Evolutionary conservation across 2,888 invertebrate species (phyloP).

Genomic region (Clanis bilineata): DNA sequence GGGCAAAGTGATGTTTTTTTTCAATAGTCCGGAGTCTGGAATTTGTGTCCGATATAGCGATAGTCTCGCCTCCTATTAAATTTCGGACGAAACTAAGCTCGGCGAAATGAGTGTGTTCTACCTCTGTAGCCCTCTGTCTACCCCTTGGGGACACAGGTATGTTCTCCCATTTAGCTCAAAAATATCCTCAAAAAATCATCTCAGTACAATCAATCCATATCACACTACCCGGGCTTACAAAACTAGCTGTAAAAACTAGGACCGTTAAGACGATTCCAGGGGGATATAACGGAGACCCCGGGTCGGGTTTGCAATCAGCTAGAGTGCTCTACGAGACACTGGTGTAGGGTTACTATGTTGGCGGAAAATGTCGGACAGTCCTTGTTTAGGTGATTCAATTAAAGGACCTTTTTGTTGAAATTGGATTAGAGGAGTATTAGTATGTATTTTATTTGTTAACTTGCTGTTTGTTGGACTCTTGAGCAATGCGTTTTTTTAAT

Average conservation of each 20-base stretch:
- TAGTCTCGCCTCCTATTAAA: no score
- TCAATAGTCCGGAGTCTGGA: no score
- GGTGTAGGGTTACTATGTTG: conserved; percentile 29
- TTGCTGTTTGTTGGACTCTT: not conserved
- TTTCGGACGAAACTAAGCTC: no score
- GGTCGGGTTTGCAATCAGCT: conserved; percentile 57
- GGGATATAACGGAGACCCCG: conserved; percentile 28
- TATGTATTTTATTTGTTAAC: not conserved
- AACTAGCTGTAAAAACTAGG: not conserved
- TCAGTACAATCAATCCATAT: not conserved
- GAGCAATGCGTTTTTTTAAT: no score
- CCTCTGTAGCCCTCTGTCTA: no score
- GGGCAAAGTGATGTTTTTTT: no score
- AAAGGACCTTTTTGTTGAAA: not conserved
- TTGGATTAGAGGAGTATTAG: not conserved
- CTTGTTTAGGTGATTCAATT: not conserved
- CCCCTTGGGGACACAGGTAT: no score
- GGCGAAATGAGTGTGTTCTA: no score
- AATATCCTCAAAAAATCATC: not conserved
- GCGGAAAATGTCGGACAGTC: conserved; percentile 9
- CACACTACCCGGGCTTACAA: not conserved
- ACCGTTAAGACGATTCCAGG: conserved; percentile 22
- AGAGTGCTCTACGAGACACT: conserved; percentile 47
- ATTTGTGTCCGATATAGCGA: no score
- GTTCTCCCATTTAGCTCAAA: no score